A percentile compares a stretch with the other conserved stretches of the same genome.
phyloP scores from a whole-genome alignment of 2,888 invertebrate genomes.

The Eurois occulta region DNA sequence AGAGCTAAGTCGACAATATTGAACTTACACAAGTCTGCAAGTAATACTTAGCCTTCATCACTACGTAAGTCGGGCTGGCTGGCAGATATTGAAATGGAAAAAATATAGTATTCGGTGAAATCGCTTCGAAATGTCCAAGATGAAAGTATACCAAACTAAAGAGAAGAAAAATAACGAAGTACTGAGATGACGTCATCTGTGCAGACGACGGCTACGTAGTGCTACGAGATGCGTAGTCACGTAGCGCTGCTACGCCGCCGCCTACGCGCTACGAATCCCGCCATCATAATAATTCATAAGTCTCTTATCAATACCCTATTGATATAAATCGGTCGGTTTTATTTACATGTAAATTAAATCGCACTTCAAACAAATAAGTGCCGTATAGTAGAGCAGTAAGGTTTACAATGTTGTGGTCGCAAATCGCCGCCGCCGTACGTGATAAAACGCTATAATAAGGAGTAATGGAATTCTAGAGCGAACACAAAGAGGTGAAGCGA shows the following conservation, averaged over 20 bases:
- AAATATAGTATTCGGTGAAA: background rate
- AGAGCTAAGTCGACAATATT: conserved; percentile 10
- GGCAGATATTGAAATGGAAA: background rate
- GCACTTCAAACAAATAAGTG: background rate
- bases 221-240: conserved; percentile 40
- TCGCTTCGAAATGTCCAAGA: background rate
- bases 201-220: conserved; percentile 3
- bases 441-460: conserved; percentile 34
- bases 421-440: conserved; percentile 15
- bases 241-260: conserved; percentile 24
- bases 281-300: conserved; percentile 27
- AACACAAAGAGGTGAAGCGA: conserved; percentile 18
- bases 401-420: conserved; percentile 3
- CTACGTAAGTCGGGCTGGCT: background rate
- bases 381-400: conserved; percentile 15
- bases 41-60: conserved; percentile 1
- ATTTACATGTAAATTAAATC: conserved; percentile 53
- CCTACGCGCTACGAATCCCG: conserved; percentile 13
- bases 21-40: background rate
- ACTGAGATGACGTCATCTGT: conserved; percentile 28
- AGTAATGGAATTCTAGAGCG: conserved; percentile 27
- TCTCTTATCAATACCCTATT: conserved; percentile 54
- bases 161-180: conserved; percentile 27
- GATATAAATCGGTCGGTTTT: conserved; percentile 46
- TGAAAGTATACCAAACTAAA: conserved; percentile 15